Percentiles rank a stretch among this genome's conserved stretches.
phyloP scores from a whole-genome alignment of 2,888 invertebrate species.

The Carpatolechia fugitivella region DNA sequence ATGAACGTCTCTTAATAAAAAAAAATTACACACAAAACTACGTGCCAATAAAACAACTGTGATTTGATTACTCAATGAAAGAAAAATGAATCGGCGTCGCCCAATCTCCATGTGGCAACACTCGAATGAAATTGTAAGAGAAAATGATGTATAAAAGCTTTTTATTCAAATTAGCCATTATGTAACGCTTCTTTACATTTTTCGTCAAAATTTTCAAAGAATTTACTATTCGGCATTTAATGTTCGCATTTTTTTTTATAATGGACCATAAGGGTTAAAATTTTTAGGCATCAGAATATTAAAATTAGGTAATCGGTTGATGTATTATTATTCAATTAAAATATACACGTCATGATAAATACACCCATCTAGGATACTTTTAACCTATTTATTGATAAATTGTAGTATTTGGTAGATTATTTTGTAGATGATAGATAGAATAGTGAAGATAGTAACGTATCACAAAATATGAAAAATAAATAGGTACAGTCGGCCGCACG shows the following conservation, averaged over 20 bases:
- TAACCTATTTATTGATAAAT: constrained; percentile 3
- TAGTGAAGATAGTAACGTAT: no score
- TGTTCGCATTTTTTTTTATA: not conserved
- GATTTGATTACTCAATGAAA: no score
- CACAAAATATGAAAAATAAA: no score
- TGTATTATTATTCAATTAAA: constrained; percentile 1
- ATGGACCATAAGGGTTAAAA: not conserved
- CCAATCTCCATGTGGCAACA: not conserved
- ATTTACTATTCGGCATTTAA: no score
- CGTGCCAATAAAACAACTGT: no score
- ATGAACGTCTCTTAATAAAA: no score
- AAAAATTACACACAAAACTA: no score
- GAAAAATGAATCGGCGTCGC: no score
- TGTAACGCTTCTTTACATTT: no score
- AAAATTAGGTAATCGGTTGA: constrained; percentile 17
- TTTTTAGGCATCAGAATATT: not conserved
- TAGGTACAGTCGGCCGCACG: no score
- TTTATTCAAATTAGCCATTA: not conserved
- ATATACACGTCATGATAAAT: not conserved
- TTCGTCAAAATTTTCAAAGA: no score
- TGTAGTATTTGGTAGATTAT: not conserved
- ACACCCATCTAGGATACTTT: not conserved
- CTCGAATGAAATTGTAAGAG: not conserved
- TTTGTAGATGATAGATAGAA: not conserved
- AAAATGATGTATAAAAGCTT: not conserved